Evolutionary conservation across 2,888 invertebrate genomes (phyloP).

Genomic region (Thymelicus sylvestris): DNA sequence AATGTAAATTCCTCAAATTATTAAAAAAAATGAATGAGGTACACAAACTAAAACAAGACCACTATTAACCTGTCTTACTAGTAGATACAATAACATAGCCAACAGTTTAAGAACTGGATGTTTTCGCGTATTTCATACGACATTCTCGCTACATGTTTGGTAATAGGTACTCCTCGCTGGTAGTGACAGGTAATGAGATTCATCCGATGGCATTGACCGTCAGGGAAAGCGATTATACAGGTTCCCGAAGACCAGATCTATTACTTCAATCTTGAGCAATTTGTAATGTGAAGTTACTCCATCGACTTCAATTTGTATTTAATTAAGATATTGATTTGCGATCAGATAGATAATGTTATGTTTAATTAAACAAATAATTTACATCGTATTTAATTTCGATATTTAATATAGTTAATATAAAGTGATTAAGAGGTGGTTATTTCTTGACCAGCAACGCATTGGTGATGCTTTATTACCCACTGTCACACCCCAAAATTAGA

Average conservation of each 20-base stretch:
- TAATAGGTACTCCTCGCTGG: constrained; percentile 1
- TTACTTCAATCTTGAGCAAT: constrained; percentile 26
- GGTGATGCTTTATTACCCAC: too few species aligned
- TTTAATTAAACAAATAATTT: too few species aligned
- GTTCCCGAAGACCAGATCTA: constrained; percentile 33
- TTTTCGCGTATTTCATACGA: constrained; percentile 31
- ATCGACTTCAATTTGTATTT: constrained; percentile 11
- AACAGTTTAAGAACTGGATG: not conserved
- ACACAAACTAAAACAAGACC: too few species aligned
- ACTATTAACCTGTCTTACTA: too few species aligned
- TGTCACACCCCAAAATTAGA: too few species aligned
- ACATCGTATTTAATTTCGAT: too few species aligned
- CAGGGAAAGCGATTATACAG: constrained; percentile 60
- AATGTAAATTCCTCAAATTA: too few species aligned
- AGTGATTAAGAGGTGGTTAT: too few species aligned
- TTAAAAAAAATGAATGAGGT: too few species aligned
- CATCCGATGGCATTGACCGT: constrained; percentile 67
- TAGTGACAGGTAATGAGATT: constrained; percentile 50
- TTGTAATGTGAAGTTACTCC: constrained; percentile 8
- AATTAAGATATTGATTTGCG: constrained; percentile 12
- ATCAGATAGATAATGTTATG: too few species aligned
- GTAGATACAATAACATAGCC: not conserved
- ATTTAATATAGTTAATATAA: too few species aligned
- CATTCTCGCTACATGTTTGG: constrained; percentile 23
- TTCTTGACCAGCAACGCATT: too few species aligned